phyloP scores from a whole-genome alignment of 1,140 invertebrate species.

The Brachionus plicatilis region DNA sequence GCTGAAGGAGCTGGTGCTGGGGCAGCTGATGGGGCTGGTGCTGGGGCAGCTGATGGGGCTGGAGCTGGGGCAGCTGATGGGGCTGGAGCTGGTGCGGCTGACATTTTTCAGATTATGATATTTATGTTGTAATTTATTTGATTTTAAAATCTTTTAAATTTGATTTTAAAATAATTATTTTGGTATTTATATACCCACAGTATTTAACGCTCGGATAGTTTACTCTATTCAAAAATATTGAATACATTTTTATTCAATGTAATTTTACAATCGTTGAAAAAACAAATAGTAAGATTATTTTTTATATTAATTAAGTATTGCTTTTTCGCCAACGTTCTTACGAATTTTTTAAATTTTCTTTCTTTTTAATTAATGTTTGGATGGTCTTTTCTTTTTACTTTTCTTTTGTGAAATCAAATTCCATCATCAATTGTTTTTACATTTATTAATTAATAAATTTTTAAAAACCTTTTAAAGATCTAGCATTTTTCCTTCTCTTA shows the following conservation, averaged over 20 bases:
- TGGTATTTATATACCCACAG: neutral
- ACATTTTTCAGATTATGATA: neutral
- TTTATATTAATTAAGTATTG: neutral
- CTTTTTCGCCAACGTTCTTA: too few species aligned
- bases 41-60: neutral
- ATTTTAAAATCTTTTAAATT: neutral
- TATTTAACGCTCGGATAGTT: neutral
- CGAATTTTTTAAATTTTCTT: neutral
- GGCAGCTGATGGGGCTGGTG: too few species aligned
- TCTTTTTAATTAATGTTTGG: neutral
- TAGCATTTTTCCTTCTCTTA: too few species aligned
- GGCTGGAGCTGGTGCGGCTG: constrained; percentile 17
- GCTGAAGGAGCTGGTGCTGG: neutral
- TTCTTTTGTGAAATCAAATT: too few species aligned
- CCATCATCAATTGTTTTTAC: too few species aligned
- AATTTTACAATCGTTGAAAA: neutral
- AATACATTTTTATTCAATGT: neutral
- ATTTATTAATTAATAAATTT: too few species aligned
- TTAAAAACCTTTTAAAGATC: too few species aligned
- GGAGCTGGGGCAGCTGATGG: constrained; percentile 3
- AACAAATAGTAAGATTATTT: neutral
- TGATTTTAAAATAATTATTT: neutral
- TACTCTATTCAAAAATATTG: neutral
- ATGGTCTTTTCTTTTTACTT: too few species aligned
- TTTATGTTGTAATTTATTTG: neutral